A percentile compares a stretch with the other conserved stretches of the same genome.
phyloP scores from a whole-genome alignment of 1,140 invertebrate genomes.

The Drosophila auraria region DNA sequence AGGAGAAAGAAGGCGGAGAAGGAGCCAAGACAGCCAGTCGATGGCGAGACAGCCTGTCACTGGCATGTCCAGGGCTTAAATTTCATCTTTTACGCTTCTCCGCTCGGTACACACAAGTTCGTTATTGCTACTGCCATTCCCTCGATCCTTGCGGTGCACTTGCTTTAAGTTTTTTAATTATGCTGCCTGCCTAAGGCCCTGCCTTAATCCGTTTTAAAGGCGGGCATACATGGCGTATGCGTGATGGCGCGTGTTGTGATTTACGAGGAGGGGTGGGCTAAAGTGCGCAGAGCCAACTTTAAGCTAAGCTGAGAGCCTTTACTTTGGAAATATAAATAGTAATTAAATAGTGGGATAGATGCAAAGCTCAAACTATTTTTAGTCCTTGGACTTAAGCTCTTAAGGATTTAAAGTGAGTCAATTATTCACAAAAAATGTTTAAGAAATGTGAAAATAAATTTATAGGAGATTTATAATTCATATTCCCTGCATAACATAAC shows the following conservation, averaged over 20 bases:
- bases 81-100: constrained; percentile 35
- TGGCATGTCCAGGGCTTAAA: constrained; percentile 39
- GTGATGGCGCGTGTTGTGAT: constrained; percentile 7
- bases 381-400: not conserved
- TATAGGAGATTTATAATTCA: not conserved
- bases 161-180: constrained; percentile 55
- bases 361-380: not conserved
- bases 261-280: constrained; percentile 1
- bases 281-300: not conserved
- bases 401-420: too few species aligned
- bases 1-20: constrained; percentile 3
- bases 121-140: constrained; percentile 14
- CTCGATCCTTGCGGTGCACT: not conserved
- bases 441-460: not conserved
- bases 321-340: too few species aligned
- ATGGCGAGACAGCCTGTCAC: constrained; percentile 54
- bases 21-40: constrained; percentile 22
- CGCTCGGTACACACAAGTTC: constrained; percentile 17
- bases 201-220: constrained; percentile 41
- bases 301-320: not conserved
- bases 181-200: constrained; percentile 19
- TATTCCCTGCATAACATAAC: too few species aligned
- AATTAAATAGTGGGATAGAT: not conserved
- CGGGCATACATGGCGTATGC: constrained; percentile 30
- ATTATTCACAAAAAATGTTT: not conserved